Evolutionary conservation across 1,140 invertebrate genomes (phyloP).

Genomic region (Leptestheria dahalacensis): DNA sequence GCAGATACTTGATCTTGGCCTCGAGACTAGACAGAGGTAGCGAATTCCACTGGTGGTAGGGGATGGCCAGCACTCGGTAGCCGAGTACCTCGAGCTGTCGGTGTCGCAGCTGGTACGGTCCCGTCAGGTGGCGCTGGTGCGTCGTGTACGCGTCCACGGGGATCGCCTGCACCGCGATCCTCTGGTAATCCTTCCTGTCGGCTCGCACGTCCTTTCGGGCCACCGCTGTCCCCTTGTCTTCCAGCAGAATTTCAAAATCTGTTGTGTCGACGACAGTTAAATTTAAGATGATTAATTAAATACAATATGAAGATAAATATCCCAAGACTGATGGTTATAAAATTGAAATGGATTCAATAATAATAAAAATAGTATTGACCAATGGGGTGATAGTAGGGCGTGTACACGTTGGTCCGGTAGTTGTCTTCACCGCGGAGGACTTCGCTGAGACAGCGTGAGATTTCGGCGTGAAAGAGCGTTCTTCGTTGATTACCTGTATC

Average conservation of each 20-base stretch:
- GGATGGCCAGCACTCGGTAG: constrained; percentile 36
- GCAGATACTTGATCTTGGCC: constrained; percentile 9
- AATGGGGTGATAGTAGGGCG: constrained; percentile 24
- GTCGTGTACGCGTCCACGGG: constrained; percentile 14
- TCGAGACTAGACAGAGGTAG: constrained; percentile 23
- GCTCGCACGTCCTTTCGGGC: constrained; percentile 13
- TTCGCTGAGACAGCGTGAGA: constrained; percentile 14
- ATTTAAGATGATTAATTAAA: too few relatives aligned
- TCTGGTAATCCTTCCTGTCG: background rate
- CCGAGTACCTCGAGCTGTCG: constrained; percentile 44
- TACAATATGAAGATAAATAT: too few relatives aligned
- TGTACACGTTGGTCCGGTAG: background rate
- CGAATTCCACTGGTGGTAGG: constrained; percentile 36
- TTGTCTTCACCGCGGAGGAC: constrained; percentile 14
- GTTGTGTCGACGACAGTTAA: too few relatives aligned
- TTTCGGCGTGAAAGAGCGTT: constrained; percentile 18
- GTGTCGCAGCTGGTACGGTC: constrained; percentile 21
- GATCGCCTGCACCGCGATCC: constrained; percentile 7
- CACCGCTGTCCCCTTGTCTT: constrained; percentile 19
- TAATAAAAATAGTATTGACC: too few relatives aligned
- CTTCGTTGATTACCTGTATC: too few relatives aligned
- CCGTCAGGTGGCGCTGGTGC: constrained; percentile 20
- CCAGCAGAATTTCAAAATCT: constrained; percentile 23
- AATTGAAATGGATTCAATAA: too few relatives aligned
- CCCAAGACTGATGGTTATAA: too few relatives aligned